Evolutionary conservation across 1,140 invertebrate species (phyloP).

Genomic region (Anastrepha ludens): DNA sequence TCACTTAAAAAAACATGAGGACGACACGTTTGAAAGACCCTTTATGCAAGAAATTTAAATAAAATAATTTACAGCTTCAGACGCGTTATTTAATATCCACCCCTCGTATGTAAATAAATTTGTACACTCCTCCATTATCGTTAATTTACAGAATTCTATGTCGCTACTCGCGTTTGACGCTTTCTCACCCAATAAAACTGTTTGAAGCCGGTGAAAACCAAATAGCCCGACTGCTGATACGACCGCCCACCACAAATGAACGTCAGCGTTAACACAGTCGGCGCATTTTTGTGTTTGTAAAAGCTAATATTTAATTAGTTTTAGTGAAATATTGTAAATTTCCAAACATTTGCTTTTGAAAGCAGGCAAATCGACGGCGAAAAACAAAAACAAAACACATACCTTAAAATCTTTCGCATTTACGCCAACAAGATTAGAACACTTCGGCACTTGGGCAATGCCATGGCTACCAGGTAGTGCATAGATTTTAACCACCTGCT

Average conservation of each 20-base stretch:
- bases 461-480: conserved; percentile 94
- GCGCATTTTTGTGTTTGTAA: too few relatives aligned
- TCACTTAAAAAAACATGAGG: too few relatives aligned
- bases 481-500: conserved; percentile 83
- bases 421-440: conserved; percentile 77
- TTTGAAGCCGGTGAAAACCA: conserved; percentile 8
- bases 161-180: neutral
- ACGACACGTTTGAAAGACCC: too few relatives aligned
- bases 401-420: conserved; percentile 83
- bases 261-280: too few relatives aligned
- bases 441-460: conserved; percentile 82
- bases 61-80: too few relatives aligned
- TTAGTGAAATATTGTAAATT: neutral
- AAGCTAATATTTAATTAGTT: neutral
- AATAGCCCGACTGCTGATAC: neutral
- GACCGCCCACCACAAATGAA: too few relatives aligned
- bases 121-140: too few relatives aligned
- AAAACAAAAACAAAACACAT: conserved; percentile 63
- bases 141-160: neutral
- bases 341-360: neutral
- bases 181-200: neutral
- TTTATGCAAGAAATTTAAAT: too few relatives aligned
- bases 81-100: too few relatives aligned
- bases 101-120: too few relatives aligned
- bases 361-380: too few relatives aligned